These are phyloP conservation scores for Sebastes matsubarae DNA, from an alignment of 2,797 vertebrate species.

Conservation along the genomic window DNA sequence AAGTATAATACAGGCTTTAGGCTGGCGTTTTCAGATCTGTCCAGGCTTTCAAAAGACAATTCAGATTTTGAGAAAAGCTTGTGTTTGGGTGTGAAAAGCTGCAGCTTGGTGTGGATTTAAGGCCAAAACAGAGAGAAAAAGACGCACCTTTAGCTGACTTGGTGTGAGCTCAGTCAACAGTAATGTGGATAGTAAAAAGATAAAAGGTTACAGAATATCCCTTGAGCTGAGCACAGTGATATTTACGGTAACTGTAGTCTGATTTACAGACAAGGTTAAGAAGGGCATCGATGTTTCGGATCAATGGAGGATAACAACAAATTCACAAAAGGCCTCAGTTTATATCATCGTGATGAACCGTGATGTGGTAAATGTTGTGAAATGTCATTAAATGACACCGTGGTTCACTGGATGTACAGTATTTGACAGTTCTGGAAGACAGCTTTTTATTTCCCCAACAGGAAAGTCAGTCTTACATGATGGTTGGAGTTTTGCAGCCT, in stretches of 20 bases:
- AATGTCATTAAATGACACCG: conserved; percentile 44
- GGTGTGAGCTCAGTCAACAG: background rate
- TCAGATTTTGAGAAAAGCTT: background rate
- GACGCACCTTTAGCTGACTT: background rate
- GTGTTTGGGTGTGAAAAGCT: background rate
- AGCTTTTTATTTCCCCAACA: background rate
- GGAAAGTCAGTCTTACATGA: background rate
- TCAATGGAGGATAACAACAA: conserved; percentile 27
- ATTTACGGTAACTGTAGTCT: conserved; percentile 3
- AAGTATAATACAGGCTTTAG: no score
- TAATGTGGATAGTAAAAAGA: background rate
- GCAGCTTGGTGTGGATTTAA: background rate
- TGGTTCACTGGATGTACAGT: conserved; percentile 23
- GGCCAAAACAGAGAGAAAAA: background rate
- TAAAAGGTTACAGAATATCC: background rate
- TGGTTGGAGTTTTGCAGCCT: background rate
- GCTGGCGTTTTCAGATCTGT: background rate
- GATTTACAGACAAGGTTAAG: background rate
- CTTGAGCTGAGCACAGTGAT: background rate
- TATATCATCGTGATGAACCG: conserved; percentile 18
- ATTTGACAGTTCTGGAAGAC: conserved; percentile 9
- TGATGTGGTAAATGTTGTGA: conserved; percentile 21
- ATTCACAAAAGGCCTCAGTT: conserved; percentile 9
- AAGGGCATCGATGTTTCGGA: background rate
- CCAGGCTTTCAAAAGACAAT: background rate